phyloP scores from a whole-genome alignment of 2,797 vertebrate species.

The Taeniopygia guttata region DNA sequence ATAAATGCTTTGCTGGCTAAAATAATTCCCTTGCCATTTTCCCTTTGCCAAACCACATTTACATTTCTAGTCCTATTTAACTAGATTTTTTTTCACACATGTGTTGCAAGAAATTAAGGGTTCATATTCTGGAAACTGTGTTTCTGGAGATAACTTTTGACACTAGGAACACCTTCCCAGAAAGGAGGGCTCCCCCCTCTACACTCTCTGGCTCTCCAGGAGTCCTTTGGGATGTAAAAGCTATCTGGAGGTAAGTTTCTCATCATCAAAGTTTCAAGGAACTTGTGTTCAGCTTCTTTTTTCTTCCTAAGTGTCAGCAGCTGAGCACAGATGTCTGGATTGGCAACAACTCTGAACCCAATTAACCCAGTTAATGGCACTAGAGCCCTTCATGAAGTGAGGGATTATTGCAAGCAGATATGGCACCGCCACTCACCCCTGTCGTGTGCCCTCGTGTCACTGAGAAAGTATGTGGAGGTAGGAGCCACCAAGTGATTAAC shows the following conservation, averaged over 20 bases:
- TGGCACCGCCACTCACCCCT: background rate
- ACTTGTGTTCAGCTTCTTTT: background rate
- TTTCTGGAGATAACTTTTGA: background rate
- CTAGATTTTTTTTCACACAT: background rate
- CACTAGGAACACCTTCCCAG: background rate
- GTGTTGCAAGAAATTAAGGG: background rate
- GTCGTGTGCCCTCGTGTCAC: background rate
- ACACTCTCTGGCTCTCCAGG: background rate
- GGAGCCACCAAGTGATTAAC: background rate
- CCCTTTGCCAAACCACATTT: background rate
- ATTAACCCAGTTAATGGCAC: conserved; percentile 67
- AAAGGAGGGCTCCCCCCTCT: background rate
- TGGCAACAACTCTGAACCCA: conserved; percentile 52
- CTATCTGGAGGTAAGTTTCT: background rate
- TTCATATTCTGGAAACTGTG: background rate
- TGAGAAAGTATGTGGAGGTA: background rate
- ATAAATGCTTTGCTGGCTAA: background rate
- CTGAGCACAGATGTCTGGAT: conserved; percentile 42
- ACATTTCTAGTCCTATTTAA: background rate
- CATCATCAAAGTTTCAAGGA: background rate
- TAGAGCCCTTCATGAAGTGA: conserved; percentile 29
- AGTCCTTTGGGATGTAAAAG: background rate
- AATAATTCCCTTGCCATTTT: background rate
- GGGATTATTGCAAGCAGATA: background rate
- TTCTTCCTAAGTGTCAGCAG: background rate